These are phyloP conservation scores for Antigone vipio DNA, from an alignment of 2,113 vertebrate genomes.

Conservation along the genomic window DNA sequence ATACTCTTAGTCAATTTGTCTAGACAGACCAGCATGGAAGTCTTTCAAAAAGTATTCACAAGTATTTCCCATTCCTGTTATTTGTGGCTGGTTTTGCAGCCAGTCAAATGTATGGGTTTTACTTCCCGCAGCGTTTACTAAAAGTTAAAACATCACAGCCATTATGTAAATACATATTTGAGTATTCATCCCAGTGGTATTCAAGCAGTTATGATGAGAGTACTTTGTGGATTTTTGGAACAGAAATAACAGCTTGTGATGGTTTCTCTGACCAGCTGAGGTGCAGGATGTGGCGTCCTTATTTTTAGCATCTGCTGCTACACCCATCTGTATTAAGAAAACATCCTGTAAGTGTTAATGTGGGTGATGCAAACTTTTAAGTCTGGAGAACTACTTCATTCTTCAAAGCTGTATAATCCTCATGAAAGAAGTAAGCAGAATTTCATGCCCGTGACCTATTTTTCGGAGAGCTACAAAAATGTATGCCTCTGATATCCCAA, in stretches of 20 bases:
- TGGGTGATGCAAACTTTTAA: neutral
- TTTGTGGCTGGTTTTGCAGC: neutral
- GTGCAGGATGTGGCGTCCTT: conserved; percentile 16
- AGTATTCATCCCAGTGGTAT: neutral
- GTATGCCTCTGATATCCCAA: neutral
- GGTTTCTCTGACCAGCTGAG: neutral
- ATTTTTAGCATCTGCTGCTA: conserved; percentile 21
- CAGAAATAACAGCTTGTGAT: neutral
- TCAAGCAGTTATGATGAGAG: neutral
- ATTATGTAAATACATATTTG: neutral
- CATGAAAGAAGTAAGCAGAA: neutral
- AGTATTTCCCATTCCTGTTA: neutral
- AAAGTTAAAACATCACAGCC: neutral
- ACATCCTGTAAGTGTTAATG: conserved; percentile 1
- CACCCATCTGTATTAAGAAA: neutral
- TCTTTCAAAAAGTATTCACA: neutral
- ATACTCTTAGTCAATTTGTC: neutral
- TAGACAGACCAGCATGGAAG: neutral
- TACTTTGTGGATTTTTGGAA: neutral
- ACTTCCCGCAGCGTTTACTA: neutral
- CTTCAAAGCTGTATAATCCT: neutral
- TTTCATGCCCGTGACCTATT: neutral
- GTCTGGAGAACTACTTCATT: neutral
- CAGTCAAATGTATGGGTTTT: neutral
- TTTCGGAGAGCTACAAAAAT: neutral